Conservation (phyloP, 2,797 vertebrate species). For the Alfaro cultratus region DNA sequence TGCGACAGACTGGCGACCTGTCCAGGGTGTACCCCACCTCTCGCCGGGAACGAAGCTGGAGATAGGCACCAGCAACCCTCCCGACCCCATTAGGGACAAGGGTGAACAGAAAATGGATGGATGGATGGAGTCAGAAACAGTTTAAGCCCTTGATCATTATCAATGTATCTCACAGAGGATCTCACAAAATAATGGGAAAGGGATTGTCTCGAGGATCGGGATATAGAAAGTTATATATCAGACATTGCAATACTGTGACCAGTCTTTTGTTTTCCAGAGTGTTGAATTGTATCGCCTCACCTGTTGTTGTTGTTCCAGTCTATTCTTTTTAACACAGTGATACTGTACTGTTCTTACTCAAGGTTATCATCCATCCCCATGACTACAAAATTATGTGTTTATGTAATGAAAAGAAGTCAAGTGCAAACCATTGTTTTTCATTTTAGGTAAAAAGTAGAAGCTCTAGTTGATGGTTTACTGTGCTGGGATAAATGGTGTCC, state of each 20-base stretch:
- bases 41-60: too few species aligned
- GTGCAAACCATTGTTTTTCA: slow-evolving; percentile 49
- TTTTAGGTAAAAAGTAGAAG: slow-evolving; percentile 34
- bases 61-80: too few species aligned
- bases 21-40: too few species aligned
- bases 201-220: not conserved
- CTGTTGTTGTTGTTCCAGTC: not conserved
- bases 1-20: too few species aligned
- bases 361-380: not conserved
- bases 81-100: too few species aligned
- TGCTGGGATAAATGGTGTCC: slow-evolving; percentile 47
- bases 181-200: slow-evolving; percentile 62
- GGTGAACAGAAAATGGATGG: too few species aligned
- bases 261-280: not conserved
- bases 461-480: slow-evolving; percentile 55
- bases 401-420: slow-evolving; percentile 43
- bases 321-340: not conserved
- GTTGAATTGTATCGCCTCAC: not conserved
- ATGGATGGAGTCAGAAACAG: slow-evolving; percentile 35
- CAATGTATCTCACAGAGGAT: slow-evolving; percentile 68
- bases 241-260: not conserved
- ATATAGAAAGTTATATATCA: not conserved
- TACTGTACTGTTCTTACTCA: not conserved
- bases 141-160: slow-evolving; percentile 34
- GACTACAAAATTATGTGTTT: slow-evolving; percentile 28